phyloP scores from a whole-genome alignment of 2,888 invertebrate genomes.

The Hoplodrina ambigua region DNA sequence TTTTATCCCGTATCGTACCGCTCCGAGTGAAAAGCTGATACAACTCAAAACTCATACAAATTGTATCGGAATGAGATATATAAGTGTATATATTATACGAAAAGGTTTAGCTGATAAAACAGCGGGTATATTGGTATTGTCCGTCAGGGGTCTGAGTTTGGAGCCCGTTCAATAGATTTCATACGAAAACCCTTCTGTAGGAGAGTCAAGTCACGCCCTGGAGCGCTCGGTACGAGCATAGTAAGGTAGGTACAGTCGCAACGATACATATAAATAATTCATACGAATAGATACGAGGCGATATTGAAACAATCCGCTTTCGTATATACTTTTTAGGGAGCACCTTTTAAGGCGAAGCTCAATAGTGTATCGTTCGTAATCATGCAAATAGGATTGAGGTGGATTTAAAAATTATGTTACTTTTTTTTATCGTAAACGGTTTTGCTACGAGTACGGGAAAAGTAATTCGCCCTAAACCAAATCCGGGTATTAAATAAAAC shows the following conservation, averaged over 20 bases:
- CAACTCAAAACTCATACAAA: constrained; percentile 64
- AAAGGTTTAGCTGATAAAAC: constrained; percentile 66
- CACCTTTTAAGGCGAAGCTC: constrained; percentile 70
- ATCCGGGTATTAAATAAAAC: constrained; percentile 49
- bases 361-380: constrained; percentile 57
- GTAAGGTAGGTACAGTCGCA: constrained; percentile 64
- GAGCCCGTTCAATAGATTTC: constrained; percentile 61
- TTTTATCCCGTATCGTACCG: constrained; percentile 40
- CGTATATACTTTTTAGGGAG: constrained; percentile 72
- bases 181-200: constrained; percentile 55
- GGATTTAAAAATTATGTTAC: constrained; percentile 57
- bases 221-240: constrained; percentile 69
- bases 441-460: constrained; percentile 40
- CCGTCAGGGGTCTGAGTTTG: constrained; percentile 58
- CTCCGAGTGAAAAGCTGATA: constrained; percentile 49
- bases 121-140: constrained; percentile 63
- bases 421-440: constrained; percentile 57
- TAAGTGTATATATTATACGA: constrained; percentile 51
- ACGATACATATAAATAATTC: constrained; percentile 84
- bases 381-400: constrained; percentile 60
- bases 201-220: constrained; percentile 77
- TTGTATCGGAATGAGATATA: constrained; percentile 60
- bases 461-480: constrained; percentile 39
- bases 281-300: constrained; percentile 74
- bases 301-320: constrained; percentile 82